Evolutionary conservation across 2,113 vertebrate genomes (phyloP), one percentile per base, ranked within the genome.

Genomic region (Ondatra zibethicus): DNA sequence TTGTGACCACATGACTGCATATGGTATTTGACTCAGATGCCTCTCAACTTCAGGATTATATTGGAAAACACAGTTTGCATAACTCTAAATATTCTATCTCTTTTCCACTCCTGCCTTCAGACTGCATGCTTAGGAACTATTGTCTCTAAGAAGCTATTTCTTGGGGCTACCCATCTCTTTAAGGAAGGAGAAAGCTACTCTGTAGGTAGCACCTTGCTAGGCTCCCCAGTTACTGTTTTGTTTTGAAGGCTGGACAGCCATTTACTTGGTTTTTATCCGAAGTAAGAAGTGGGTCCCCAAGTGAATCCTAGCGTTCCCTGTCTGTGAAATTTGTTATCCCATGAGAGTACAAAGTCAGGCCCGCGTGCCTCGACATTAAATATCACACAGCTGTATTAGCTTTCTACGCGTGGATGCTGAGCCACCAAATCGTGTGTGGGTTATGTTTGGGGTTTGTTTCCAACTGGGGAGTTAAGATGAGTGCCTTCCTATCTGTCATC

Each of bases 251-350:
- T 96, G 87, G 97, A 93, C n/a, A 96, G 91, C 76, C 91, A 89
- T 88, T 95, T 94, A 85, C 52, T 97, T 97, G 93, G 97, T 98
- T 45, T 98, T 98, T 95, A 96, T 98, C 98, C 88, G 97, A 98
- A 97, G 97, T 85, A 58, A 97, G 96, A 96, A 95, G 55, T 98
- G 96, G 92, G 90, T 98, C 98, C 93, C 97, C 96, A 95, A 97
- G 90, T 98, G 98, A 98, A 98, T 97, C 96, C 98, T 97, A 86
- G 93, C 80, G 92, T 98, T 98, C 97, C 97, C 98, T 97, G 95
- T 96, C 97, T 92, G 97, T 95, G 98, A 98, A 98, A 97, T 7
- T 72, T 96, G 96, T 98, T 98, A 95, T 96, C 94, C 88, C 96
- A 96, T 89, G 97, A 98, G 98, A 98, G 94, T 89, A 88, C 85